Percentiles rank a stretch among this genome's conserved stretches.
Conservation (phyloP, 1,140 invertebrate species). For the Drosophila tani region DNA sequence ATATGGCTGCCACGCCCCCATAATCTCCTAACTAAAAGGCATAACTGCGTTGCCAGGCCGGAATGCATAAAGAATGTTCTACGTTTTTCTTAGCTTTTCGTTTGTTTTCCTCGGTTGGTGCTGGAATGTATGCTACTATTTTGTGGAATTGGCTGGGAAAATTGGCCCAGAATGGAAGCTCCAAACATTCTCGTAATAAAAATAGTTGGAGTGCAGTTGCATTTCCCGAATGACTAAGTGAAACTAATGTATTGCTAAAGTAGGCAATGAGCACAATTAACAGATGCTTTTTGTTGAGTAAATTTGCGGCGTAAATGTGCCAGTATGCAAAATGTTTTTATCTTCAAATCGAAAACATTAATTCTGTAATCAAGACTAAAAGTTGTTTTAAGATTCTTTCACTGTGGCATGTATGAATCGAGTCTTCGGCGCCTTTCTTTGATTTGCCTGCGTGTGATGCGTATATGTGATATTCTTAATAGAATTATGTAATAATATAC, state of each 20-base stretch:
- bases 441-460: too few relatives aligned
- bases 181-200: conserved; percentile 4
- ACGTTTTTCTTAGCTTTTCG: conserved; percentile 23
- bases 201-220: conserved; percentile 10
- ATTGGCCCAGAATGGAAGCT: conserved; percentile 41
- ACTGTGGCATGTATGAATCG: too few relatives aligned
- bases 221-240: background rate
- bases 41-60: conserved; percentile 44
- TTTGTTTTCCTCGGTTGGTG: conserved; percentile 21
- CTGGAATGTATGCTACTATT: conserved; percentile 46
- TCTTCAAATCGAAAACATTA: too few relatives aligned
- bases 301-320: too few relatives aligned
- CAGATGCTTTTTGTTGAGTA: background rate
- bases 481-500: too few relatives aligned
- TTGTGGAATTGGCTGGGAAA: conserved; percentile 48
- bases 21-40: conserved; percentile 9
- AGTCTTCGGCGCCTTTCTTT: too few relatives aligned
- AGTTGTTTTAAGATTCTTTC: too few relatives aligned
- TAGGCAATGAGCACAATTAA: background rate
- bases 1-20: conserved; percentile 41
- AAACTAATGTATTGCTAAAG: background rate
- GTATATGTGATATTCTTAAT: too few relatives aligned
- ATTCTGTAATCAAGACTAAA: too few relatives aligned
- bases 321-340: too few relatives aligned
- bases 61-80: conserved; percentile 57